Evolutionary conservation across 2,888 invertebrate genomes (phyloP), one percentile per base, ranked within the genome.

Genomic region (Celastrina argiolus): DNA sequence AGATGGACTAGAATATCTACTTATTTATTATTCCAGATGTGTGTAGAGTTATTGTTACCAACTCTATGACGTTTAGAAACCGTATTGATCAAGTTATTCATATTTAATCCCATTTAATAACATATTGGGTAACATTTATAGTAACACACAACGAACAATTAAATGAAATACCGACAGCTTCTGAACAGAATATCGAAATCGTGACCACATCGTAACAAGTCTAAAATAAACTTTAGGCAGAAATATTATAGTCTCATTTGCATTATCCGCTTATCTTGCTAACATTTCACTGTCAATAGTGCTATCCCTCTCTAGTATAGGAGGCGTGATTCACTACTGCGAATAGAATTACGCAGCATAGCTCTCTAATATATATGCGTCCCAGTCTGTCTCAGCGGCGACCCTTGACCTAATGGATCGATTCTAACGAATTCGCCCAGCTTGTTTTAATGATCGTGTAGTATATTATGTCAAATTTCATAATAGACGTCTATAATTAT

Each of bases 281-380:
- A 84, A 81, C 85, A 85, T 88, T 88, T 87, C 84, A 83, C 85
- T 86, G 84, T 85, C 81, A 79, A 81, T 86, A 82, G 78, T 80
- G 84, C 87, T 82, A 76, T 89, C 88, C 82, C 81, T 76, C 77
- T 89, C 88, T 80, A 73, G 73, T 82, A 78, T 79, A 78, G 86
- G 83, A 87, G 88, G 88, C 88, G 88, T 89, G 88, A 88, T 88
- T 87, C 83, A 87, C 83, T 80, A 84, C 85, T 88, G 83, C 83
- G 78, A 82, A 79, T 79, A 76, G 79, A 83, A 83, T 83, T 79
- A 78, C 75, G 78, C 75, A 78, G 83, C 81, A 83, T 75, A 81
- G 79, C 82, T 73, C 78, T 75, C 81, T 74, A 76, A 83, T 80
- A 73, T 82, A 86, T 84, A 79, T 75, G 83, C 78, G 84, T 89